Evolutionary conservation across 2,888 invertebrate genomes (phyloP).

Genomic region (Dynastes maya): DNA sequence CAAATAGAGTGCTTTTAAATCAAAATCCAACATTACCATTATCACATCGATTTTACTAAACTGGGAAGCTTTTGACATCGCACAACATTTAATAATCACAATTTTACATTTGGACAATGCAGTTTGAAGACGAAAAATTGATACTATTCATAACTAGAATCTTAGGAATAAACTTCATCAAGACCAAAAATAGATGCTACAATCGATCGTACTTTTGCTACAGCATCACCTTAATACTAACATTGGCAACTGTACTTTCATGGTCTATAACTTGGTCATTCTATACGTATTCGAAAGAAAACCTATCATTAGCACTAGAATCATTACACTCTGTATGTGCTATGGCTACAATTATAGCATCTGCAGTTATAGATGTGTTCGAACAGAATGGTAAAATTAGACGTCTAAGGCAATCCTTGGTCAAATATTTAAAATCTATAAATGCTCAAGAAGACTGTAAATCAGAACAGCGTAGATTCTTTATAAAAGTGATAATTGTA

Average conservation of each 20-base stretch:
- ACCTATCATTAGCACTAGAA: background rate
- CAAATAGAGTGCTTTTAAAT: too few species aligned
- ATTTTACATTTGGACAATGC: background rate
- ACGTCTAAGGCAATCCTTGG: background rate
- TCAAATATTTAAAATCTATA: conserved; percentile 8
- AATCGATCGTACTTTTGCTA: background rate
- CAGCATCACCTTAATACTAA: background rate
- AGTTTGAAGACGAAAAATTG: background rate
- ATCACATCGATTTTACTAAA: too few species aligned
- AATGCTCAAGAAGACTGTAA: background rate
- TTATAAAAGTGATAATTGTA: conserved; percentile 13
- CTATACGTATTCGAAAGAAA: background rate
- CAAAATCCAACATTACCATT: too few species aligned
- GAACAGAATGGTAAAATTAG: background rate
- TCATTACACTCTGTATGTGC: background rate
- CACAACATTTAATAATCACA: background rate
- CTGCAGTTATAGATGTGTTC: conserved; percentile 1
- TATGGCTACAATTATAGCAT: background rate
- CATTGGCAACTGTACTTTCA: background rate
- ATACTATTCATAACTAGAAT: background rate
- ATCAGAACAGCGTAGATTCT: background rate
- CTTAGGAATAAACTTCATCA: conserved; percentile 11
- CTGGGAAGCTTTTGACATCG: too few species aligned
- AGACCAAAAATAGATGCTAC: background rate
- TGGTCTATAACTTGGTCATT: background rate